Evolutionary conservation across 2,113 vertebrate genomes (phyloP).

Genomic region (Struthio camelus): DNA sequence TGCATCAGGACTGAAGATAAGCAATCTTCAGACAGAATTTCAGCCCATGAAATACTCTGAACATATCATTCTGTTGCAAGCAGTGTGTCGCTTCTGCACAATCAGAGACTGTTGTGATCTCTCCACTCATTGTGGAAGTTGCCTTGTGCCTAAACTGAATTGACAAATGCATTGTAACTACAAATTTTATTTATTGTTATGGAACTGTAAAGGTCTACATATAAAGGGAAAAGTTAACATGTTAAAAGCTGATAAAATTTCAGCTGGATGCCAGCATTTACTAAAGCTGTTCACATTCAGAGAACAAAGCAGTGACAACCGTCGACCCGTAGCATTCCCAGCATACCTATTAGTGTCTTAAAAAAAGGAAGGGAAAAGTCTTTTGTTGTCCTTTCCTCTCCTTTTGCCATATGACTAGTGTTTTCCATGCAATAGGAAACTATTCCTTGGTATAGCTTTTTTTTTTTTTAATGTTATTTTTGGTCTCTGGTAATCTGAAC

Average conservation of each 20-base stretch:
- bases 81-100: constrained; percentile 94
- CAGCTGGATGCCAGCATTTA: constrained; percentile 83
- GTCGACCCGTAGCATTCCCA: constrained; percentile 91
- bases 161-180: constrained; percentile 99
- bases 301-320: constrained; percentile 84
- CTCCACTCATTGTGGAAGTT: constrained; percentile 90
- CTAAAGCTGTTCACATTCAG: constrained; percentile 81
- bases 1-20: constrained; percentile 81
- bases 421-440: constrained; percentile 85
- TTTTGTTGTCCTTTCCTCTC: constrained; percentile 77
- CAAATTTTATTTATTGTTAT: constrained; percentile 98
- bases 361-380: constrained; percentile 84
- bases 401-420: constrained; percentile 89
- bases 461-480: constrained; percentile 76
- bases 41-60: constrained; percentile 81
- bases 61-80: constrained; percentile 86
- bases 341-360: constrained; percentile 95
- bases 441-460: constrained; percentile 81
- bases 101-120: constrained; percentile 95
- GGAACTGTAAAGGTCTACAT: constrained; percentile 92
- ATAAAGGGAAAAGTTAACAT: constrained; percentile 91
- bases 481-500: constrained; percentile 81
- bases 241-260: constrained; percentile 84
- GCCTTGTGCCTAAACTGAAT: constrained; percentile 99
- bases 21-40: constrained; percentile 75